Percentiles rank a stretch among this genome's conserved stretches.
These are phyloP conservation scores for Thymelicus sylvestris DNA, from an alignment of 2,888 invertebrate species.

Conservation along the genomic window DNA sequence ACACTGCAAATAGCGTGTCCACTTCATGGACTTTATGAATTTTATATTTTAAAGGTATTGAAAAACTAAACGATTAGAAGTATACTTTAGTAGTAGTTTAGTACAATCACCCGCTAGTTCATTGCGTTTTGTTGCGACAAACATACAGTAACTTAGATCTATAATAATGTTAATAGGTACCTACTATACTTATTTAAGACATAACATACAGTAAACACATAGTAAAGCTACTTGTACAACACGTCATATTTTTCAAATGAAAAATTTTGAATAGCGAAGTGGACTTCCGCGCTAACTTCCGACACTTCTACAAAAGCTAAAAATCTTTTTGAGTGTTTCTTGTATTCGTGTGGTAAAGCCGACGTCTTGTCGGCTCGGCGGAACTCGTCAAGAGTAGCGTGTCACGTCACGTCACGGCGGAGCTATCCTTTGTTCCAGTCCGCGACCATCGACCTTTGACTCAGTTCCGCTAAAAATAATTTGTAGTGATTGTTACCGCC, in stretches of 20 bases:
- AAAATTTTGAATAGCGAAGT: not conserved
- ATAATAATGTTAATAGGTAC: too few species aligned
- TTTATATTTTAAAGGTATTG: too few species aligned
- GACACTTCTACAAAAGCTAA: not conserved
- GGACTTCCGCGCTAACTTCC: conserved; percentile 1
- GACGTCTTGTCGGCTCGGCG: not conserved
- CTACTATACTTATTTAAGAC: too few species aligned
- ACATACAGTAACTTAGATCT: too few species aligned
- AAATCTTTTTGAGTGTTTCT: not conserved
- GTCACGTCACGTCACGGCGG: conserved; percentile 10
- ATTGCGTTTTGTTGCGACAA: too few species aligned
- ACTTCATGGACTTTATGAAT: too few species aligned
- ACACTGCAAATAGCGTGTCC: conserved; percentile 2
- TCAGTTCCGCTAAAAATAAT: conserved; percentile 40
- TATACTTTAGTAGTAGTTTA: too few species aligned
- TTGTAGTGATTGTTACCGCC: conserved; percentile 36
- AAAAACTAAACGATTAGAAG: too few species aligned
- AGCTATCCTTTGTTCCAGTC: conserved; percentile 36
- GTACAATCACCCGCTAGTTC: too few species aligned
- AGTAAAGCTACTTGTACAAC: too few species aligned
- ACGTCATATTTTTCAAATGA: too few species aligned
- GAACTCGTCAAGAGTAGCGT: conserved; percentile 11
- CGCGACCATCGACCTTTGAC: conserved; percentile 42
- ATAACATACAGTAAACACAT: too few species aligned
- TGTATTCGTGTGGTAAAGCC: conserved; percentile 8